Percentiles rank a stretch among this genome's conserved stretches.
Conservation (phyloP, 1,140 invertebrate species). For the Apocrypta bakeri region DNA sequence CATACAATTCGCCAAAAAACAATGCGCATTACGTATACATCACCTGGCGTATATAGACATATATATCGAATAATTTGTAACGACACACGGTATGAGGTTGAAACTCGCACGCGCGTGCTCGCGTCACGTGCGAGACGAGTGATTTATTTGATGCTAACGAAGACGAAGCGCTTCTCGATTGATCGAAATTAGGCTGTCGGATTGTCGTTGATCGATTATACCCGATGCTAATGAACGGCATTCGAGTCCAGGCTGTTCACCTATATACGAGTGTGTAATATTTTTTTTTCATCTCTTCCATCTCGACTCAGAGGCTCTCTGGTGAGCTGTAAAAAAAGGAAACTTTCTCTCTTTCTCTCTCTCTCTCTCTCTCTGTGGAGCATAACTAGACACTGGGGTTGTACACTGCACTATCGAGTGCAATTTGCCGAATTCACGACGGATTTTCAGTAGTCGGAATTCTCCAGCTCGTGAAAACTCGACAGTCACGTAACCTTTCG, state of each 20-base stretch:
- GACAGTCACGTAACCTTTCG: neutral
- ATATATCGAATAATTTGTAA: slow-evolving; percentile 8
- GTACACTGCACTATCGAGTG: slow-evolving; percentile 32
- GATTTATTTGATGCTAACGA: slow-evolving; percentile 45
- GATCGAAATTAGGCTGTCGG: slow-evolving; percentile 45
- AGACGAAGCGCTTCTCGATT: slow-evolving; percentile 44
- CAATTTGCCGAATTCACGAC: slow-evolving; percentile 43
- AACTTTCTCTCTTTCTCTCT: too few relatives aligned
- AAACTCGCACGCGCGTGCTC: too few relatives aligned
- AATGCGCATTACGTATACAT: too few relatives aligned
- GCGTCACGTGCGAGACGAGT: slow-evolving; percentile 11
- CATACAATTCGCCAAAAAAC: too few relatives aligned
- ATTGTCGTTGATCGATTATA: slow-evolving; percentile 18
- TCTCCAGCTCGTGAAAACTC: slow-evolving; percentile 8
- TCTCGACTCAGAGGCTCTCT: neutral
- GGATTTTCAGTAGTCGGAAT: neutral
- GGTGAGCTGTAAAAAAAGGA: too few relatives aligned
- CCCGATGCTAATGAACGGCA: slow-evolving; percentile 24
- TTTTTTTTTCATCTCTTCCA: neutral
- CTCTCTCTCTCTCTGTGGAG: too few relatives aligned
- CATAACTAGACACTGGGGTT: too few relatives aligned
- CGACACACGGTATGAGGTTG: too few relatives aligned
- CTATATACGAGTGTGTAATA: neutral
- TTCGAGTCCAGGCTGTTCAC: neutral
- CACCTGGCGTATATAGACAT: too few relatives aligned